Evolutionary conservation across 2,113 vertebrate genomes (phyloP).

Genomic region (Lethenteron reissneri): DNA sequence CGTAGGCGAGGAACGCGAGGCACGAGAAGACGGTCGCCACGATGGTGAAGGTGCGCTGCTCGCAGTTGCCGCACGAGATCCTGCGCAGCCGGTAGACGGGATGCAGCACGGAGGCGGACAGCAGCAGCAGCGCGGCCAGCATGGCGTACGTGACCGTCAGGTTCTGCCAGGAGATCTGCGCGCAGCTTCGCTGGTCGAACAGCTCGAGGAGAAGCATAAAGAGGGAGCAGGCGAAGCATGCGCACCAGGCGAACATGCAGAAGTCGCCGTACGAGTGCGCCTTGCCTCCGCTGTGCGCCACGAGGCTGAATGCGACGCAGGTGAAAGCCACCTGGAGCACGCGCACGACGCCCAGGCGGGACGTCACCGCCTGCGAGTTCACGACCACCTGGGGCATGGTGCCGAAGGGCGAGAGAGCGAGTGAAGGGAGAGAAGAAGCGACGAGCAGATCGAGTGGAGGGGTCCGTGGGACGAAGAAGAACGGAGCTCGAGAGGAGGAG

Average conservation of each 20-base stretch:
- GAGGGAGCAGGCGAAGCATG: conserved; percentile 44
- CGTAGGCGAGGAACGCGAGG: conserved; percentile 40
- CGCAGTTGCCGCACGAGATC: fast-evolving
- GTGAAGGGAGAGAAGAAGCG: too few species aligned
- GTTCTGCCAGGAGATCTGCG: conserved; percentile 55
- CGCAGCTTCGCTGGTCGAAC: conserved; percentile 30
- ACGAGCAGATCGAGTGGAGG: too few species aligned
- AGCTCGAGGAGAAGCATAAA: conserved; percentile 46
- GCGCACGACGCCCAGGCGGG: conserved; percentile 38
- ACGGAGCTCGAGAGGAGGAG: too few species aligned
- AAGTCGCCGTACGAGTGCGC: conserved; percentile 23
- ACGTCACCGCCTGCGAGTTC: conserved; percentile 19
- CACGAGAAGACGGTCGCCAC: conserved; percentile 43
- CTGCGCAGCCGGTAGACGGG: conserved; percentile 31
- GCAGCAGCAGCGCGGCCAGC: conserved; percentile 48
- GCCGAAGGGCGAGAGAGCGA: too few species aligned
- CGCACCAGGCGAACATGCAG: conserved; percentile 64
- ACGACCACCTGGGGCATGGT: too few species aligned
- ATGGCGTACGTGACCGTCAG: conserved; percentile 58
- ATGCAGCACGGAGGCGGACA: conserved; percentile 58
- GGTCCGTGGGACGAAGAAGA: too few species aligned
- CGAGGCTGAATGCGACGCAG: conserved; percentile 53
- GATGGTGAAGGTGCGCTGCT: conserved; percentile 24
- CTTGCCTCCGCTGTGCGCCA: conserved; percentile 23
- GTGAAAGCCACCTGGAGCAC: conserved; percentile 36